Evolutionary conservation across 92 coral and sea anemone genomes (phyloP).

Genomic region (Ricordea florida): DNA sequence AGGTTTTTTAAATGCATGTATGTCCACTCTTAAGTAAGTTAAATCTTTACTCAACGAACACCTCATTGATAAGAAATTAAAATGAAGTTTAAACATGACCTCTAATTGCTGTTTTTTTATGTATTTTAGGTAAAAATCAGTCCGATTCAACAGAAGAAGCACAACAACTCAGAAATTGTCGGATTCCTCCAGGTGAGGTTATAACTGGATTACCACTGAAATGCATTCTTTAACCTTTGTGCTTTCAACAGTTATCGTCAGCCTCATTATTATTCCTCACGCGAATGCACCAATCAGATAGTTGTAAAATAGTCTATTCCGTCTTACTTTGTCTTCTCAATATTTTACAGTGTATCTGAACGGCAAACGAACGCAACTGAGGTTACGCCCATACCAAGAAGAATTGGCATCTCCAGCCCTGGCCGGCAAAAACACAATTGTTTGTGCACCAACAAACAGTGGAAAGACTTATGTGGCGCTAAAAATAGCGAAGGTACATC

Average conservation of each 20-base stretch:
- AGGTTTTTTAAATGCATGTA: too few species aligned
- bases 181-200: conserved; percentile 24
- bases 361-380: conserved; percentile 2
- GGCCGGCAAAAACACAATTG: conserved; percentile 73
- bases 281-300: too few species aligned
- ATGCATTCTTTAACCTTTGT: too few species aligned
- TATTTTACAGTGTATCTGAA: conserved; percentile 3
- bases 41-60: too few species aligned
- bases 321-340: background rate
- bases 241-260: too few species aligned
- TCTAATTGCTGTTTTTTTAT: background rate
- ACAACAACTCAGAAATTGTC: background rate
- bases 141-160: conserved; percentile 1
- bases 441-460: conserved; percentile 90
- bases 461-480: conserved; percentile 94
- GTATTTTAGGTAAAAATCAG: background rate
- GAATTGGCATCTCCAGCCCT: conserved; percentile 76
- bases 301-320: background rate
- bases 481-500: conserved; percentile 59
- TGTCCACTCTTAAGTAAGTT: too few species aligned
- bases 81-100: too few species aligned
- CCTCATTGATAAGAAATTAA: too few species aligned
- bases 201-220: too few species aligned
- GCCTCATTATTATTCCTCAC: too few species aligned
- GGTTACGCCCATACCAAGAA: conserved; percentile 66